Base-by-base conservation (phyloP, 2,888 invertebrate genomes). In the Eristalis intricaria region DNA sequence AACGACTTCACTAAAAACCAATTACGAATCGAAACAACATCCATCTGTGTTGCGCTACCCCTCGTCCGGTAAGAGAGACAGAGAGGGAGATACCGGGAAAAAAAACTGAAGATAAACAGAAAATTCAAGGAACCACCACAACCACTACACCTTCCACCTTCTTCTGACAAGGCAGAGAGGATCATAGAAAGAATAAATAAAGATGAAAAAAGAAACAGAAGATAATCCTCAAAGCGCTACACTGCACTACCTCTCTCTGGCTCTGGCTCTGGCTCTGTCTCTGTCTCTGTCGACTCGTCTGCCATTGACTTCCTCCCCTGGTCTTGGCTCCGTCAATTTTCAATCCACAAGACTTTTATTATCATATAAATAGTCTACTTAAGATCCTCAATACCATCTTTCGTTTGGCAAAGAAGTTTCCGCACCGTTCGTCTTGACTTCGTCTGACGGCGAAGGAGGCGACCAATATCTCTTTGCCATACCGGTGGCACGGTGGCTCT, bases 331-430 rank as follows among this genome's bases (percentile, higher is more conserved):
- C 23, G 58, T 56, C 86, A 82, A 82, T 86, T 64, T 66, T 86
- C 78, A 82, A 86, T 79, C 71, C 87, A 76, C 84, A 87, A 87
- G 87, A 84, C 84, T 87, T 87, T 87, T 87, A 87, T 87, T 87
- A 87, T 87, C 87, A 87, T 87, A 87, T 87, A 87, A 87, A 87
- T 87, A 84, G 87, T 87, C 87, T 87, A 80, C 87, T 84, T 87
- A 87, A 84, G 84, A 79, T 71, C 75, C 79, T 76, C 78, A 80
- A 38, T 65, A 65, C 64, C 78, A 78, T 75, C 86, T 66, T 77
- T 82, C 70, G 82, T 73, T 84, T 79, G 79, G 65, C 83, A 87
- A 83, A 71, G 64, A 77, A 71, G 19, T 63, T 68, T 69, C 68
- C 70, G 80, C 68, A 73, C 71, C 74, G 69, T 68, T 75, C 69